Base-by-base conservation (phyloP, 2,797 vertebrate genomes). In the Meriones psammophilus region DNA sequence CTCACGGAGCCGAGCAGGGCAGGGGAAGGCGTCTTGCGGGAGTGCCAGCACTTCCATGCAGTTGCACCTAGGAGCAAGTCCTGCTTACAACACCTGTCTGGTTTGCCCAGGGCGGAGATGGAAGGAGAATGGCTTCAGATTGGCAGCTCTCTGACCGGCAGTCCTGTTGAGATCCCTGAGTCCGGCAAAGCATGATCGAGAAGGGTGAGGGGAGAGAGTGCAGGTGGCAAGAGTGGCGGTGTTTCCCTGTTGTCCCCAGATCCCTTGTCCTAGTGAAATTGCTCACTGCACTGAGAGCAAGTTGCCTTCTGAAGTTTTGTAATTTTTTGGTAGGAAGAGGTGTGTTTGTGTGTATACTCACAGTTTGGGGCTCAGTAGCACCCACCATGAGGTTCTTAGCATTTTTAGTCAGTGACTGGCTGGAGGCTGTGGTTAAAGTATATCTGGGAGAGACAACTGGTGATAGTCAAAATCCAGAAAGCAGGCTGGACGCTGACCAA, bases 21-120 rank as follows among this genome's bases (percentile, higher is more conserved):
- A 96, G 97, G 96, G 89, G 97, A 97, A 96, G 80, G 89, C 58
- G 9, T 88, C 93, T 95, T 97, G 58, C 76, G 64, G 93, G 95
- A 93, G 92, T 93, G 88, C 79, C 17, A 84, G 62, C 95, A 92
- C 93, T 89, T 95, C 58, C n/a, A 28, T 56, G 68, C 36, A 93
- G 10, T 81, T 77, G 80, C 80, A 79, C 80, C 90, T 96, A 83
- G 54, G 92, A 12, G 24, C 36, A 10, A 54, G 58, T 50, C 73
- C n/a, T 26, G 26, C 33, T 85, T 91, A 42, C 50, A 91, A 22
- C 54, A 50, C 50, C 50, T 42, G 30, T 76, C 74, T 95, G 78
- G 68, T 88, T 94, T 94, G 76, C 80, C 66, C 8, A 18, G 18
- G 62, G 81, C 36, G 42, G 54, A 39, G 74, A n/a, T 46, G 18